Evolutionary conservation across 2,797 vertebrate genomes (phyloP).

Genomic region (Chanos chanos): DNA sequence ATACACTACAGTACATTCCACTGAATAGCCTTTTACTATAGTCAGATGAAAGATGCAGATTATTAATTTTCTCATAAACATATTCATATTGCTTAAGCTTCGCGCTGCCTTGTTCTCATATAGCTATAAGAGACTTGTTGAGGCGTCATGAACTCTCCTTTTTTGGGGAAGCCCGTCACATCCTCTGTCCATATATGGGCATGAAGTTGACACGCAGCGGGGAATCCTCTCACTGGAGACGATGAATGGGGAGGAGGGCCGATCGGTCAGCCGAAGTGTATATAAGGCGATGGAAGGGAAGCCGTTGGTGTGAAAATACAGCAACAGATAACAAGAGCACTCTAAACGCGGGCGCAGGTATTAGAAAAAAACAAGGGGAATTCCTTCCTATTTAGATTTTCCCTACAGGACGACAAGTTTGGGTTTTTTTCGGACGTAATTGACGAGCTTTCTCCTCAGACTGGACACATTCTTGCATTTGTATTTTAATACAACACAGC

Average conservation of each 20-base stretch:
- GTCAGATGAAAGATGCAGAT: too few species aligned
- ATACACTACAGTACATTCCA: too few species aligned
- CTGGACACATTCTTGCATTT: constrained; percentile 39
- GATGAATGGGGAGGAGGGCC: constrained; percentile 93
- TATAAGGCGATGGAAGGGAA: constrained; percentile 81
- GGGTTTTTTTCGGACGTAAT: constrained; percentile 64
- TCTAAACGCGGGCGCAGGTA: constrained; percentile 48
- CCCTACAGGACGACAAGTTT: constrained; percentile 55
- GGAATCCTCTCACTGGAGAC: constrained; percentile 97
- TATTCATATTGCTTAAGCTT: background rate
- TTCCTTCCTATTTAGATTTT: constrained; percentile 48
- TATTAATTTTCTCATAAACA: constrained; percentile 1
- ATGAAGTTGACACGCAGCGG: constrained; percentile 95
- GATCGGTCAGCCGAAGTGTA: constrained; percentile 79
- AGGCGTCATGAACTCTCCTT: constrained; percentile 86
- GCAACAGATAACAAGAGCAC: constrained; percentile 75
- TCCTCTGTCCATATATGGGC: constrained; percentile 99
- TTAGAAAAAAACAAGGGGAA: constrained; percentile 52
- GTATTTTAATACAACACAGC: constrained; percentile 23
- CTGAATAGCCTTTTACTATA: background rate
- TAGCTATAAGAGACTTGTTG: constrained; percentile 66
- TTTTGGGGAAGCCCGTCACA: constrained; percentile 88
- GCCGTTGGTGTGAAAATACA: constrained; percentile 76
- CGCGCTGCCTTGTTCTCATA: constrained; percentile 42
- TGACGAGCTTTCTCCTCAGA: constrained; percentile 31